Evolutionary conservation across 2,797 vertebrate genomes (phyloP).

Genomic region (Artibeus jamaicensis): DNA sequence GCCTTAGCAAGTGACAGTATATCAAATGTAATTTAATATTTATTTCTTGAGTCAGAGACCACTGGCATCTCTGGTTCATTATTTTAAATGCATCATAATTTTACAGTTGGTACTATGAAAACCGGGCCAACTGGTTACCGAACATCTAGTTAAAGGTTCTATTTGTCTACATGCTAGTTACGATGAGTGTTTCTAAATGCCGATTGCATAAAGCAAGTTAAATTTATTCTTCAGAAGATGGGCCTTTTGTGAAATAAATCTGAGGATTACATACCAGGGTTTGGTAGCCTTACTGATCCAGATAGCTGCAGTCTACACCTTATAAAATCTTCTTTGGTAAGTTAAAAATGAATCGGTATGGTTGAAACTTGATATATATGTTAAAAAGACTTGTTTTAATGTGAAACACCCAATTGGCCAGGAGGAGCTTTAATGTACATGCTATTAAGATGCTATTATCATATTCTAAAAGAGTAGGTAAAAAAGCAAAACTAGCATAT

Average conservation of each 20-base stretch:
- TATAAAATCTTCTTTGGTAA: not conserved
- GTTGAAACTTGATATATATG: not conserved
- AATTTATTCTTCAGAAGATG: constrained; percentile 50
- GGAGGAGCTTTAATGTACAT: not conserved
- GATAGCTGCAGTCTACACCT: not conserved
- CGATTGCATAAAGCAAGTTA: constrained; percentile 45
- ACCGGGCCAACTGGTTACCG: not conserved
- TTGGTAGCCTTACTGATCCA: not conserved
- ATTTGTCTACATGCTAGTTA: constrained; percentile 48
- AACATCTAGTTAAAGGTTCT: constrained; percentile 50
- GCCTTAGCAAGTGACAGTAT: not conserved
- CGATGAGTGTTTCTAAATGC: constrained; percentile 52
- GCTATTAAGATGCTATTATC: not conserved
- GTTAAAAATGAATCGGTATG: not conserved
- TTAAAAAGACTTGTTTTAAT: not conserved
- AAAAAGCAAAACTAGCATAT: constrained; percentile 6
- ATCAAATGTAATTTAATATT: not conserved
- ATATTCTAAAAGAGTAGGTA: not conserved
- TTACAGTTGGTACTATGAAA: not conserved
- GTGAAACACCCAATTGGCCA: not conserved
- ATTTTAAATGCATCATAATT: constrained; percentile 18
- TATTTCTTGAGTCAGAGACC: constrained; percentile 20
- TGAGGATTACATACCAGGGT: not conserved
- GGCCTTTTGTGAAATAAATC: constrained; percentile 42
- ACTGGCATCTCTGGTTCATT: not conserved